Evolutionary conservation across 1,140 invertebrate species (phyloP).

Genomic region (Glomeris maerens): DNA sequence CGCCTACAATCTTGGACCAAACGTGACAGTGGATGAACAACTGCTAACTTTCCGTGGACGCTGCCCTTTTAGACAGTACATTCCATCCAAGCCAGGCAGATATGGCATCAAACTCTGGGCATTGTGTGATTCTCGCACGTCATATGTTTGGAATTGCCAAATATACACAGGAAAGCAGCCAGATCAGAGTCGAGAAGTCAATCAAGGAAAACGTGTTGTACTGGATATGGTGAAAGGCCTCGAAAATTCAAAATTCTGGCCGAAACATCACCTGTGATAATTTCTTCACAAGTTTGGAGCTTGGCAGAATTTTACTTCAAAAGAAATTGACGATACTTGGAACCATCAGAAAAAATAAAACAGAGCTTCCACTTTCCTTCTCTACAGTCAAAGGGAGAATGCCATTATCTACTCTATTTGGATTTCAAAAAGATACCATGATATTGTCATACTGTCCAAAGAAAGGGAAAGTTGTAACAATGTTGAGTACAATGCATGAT

Average conservation of each 20-base stretch:
- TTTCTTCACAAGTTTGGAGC: constrained; percentile 1
- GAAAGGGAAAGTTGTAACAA: constrained; percentile 15
- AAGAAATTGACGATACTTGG: constrained; percentile 2
- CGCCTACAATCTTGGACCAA: not conserved
- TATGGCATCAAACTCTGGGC: constrained; percentile 21
- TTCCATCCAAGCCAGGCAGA: constrained; percentile 21
- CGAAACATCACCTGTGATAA: constrained; percentile 9
- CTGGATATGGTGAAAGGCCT: not conserved
- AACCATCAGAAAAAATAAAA: constrained; percentile 6
- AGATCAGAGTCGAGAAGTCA: not conserved
- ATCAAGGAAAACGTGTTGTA: constrained; percentile 6
- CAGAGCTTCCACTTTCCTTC: not conserved
- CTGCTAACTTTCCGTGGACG: constrained; percentile 20
- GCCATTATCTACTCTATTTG: constrained; percentile 9
- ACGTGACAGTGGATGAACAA: constrained; percentile 25
- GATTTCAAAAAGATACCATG: constrained; percentile 13
- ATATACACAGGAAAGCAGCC: constrained; percentile 9
- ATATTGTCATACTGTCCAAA: constrained; percentile 19
- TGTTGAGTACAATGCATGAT: constrained; percentile 12
- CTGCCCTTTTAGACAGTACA: constrained; percentile 24
- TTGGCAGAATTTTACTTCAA: not conserved
- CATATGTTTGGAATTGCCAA: constrained; percentile 10
- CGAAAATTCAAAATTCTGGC: not conserved
- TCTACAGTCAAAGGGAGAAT: not conserved
- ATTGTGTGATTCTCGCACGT: constrained; percentile 5